Evolutionary conservation across 2,797 vertebrate species (phyloP).

Genomic region (Macroramphosus scolopax): DNA sequence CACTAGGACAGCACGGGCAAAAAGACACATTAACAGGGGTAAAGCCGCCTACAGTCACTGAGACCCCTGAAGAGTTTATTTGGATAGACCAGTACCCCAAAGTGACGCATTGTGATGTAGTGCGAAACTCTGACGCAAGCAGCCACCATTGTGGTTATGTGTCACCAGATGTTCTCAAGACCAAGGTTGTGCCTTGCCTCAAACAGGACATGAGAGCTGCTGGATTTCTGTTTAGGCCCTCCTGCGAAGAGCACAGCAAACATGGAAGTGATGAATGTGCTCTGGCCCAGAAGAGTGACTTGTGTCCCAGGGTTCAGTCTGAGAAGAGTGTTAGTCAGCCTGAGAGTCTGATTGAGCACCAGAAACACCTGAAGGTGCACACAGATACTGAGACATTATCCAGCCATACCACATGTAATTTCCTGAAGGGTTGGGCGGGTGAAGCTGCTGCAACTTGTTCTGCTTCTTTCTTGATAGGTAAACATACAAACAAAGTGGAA

Average conservation of each 20-base stretch:
- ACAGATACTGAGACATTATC: background rate
- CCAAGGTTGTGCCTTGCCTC: slow-evolving; percentile 63
- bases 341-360: slow-evolving; percentile 18
- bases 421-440: slow-evolving; percentile 3
- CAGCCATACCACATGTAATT: slow-evolving; percentile 12
- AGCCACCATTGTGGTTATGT: slow-evolving; percentile 49
- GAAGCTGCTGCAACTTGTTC: slow-evolving; percentile 37
- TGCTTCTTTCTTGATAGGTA: slow-evolving; percentile 49
- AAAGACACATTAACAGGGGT: too few species aligned
- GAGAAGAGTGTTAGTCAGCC: slow-evolving; percentile 6
- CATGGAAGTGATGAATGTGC: slow-evolving; percentile 10
- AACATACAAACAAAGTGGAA: slow-evolving; percentile 16
- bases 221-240: slow-evolving; percentile 23
- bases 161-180: slow-evolving; percentile 53
- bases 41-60: too few species aligned
- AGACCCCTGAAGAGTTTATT: slow-evolving; percentile 18
- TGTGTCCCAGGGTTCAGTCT: slow-evolving; percentile 7
- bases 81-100: slow-evolving; percentile 46
- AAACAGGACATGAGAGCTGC: slow-evolving; percentile 56
- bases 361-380: background rate
- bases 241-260: slow-evolving; percentile 22
- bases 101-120: slow-evolving; percentile 70
- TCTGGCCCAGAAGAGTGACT: slow-evolving; percentile 9
- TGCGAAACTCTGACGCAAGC: slow-evolving; percentile 44
- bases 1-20: slow-evolving; percentile 11